Evolutionary conservation across 2,888 invertebrate species (phyloP).

Genomic region (Blomia tropicalis): DNA sequence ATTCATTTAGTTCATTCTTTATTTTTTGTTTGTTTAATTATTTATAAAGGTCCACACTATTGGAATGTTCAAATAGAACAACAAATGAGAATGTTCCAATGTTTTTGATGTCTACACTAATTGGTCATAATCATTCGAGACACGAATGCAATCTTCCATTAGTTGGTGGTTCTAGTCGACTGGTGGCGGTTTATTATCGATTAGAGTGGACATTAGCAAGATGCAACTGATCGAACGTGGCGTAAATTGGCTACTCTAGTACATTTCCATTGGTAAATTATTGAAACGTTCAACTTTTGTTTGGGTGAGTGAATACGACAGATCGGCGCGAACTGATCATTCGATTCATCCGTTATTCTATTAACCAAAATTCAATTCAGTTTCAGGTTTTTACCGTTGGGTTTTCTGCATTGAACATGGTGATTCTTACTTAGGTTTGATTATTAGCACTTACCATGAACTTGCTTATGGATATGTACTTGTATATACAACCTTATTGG

Average conservation of each 20-base stretch:
- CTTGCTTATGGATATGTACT: no score
- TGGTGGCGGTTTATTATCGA: neutral
- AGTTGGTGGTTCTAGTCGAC: neutral
- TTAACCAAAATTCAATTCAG: neutral
- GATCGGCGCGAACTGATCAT: neutral
- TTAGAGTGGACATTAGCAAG: neutral
- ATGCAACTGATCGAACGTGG: no score
- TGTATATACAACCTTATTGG: no score
- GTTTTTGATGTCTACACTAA: no score
- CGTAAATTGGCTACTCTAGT: neutral
- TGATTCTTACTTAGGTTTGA: conserved; percentile 7
- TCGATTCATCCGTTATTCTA: neutral
- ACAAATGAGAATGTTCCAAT: no score
- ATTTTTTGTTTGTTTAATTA: neutral
- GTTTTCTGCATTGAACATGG: neutral
- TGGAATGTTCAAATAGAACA: no score
- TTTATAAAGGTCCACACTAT: neutral
- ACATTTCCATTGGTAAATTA: no score
- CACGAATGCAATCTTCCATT: neutral
- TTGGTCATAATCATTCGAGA: conserved; percentile 9
- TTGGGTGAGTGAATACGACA: neutral
- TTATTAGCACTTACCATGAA: conserved; percentile 12
- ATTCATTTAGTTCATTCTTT: no score
- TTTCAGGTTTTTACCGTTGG: neutral
- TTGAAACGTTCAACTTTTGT: neutral